phyloP scores from a whole-genome alignment of 2,797 vertebrate genomes.

The Cuniculus paca region DNA sequence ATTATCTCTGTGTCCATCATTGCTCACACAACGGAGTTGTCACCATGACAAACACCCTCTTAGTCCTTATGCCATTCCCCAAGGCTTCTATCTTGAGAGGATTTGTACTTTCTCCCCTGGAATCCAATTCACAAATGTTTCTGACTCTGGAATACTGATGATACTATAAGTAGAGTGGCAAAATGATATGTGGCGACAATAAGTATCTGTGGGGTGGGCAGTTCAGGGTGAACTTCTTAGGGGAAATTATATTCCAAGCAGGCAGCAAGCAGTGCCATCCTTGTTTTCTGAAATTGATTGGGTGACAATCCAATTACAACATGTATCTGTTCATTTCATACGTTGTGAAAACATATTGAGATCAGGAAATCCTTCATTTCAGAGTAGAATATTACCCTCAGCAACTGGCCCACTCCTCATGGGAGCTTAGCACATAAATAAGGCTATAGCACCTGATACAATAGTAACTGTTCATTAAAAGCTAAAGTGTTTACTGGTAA shows the following conservation, averaged over 20 bases:
- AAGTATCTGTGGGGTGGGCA: conserved; percentile 56
- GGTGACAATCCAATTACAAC: conserved; percentile 80
- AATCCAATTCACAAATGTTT: conserved; percentile 63
- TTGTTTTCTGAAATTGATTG: conserved; percentile 68
- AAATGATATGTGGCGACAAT: conserved; percentile 53
- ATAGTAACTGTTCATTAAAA: conserved; percentile 72
- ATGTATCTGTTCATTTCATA: conserved; percentile 68
- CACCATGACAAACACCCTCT: background rate
- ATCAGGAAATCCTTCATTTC: conserved; percentile 67
- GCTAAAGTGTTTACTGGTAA: conserved; percentile 48
- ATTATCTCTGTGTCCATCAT: background rate
- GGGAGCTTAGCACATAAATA: conserved; percentile 66
- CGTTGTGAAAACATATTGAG: conserved; percentile 25
- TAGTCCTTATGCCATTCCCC: conserved; percentile 9
- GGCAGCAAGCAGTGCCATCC: conserved; percentile 11
- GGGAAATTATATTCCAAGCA: conserved; percentile 71
- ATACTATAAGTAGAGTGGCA: conserved; percentile 41
- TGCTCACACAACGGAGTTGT: background rate
- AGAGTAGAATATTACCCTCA: conserved; percentile 46
- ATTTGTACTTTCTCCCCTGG: conserved; percentile 46
- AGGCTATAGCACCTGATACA: conserved; percentile 56
- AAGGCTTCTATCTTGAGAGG: conserved; percentile 6
- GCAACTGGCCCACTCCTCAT: conserved; percentile 26
- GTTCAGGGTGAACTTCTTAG: conserved; percentile 31
- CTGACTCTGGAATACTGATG: conserved; percentile 54